phyloP scores from a whole-genome alignment of 2,113 vertebrate genomes.

The Ariopsis seemanni region DNA sequence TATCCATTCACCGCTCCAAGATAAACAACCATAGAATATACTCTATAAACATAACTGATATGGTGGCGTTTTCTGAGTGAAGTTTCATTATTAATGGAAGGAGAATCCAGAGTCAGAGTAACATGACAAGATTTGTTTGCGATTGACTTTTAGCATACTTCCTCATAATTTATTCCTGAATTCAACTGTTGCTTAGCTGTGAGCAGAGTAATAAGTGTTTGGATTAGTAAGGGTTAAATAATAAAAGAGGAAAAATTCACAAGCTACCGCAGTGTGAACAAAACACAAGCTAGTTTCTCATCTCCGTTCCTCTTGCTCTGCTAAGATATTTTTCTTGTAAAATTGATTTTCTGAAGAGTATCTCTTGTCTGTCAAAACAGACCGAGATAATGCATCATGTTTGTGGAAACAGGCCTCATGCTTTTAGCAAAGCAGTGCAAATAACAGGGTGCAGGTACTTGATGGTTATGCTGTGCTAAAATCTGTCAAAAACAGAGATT shows the following conservation, averaged over 20 bases:
- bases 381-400: background rate
- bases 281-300: background rate
- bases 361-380: conserved; percentile 4
- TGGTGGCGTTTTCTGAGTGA: background rate
- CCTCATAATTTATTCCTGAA: background rate
- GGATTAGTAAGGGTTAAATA: background rate
- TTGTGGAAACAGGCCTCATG: background rate
- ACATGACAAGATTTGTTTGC: background rate
- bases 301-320: background rate
- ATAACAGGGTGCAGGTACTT: background rate
- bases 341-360: conserved; percentile 17
- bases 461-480: background rate
- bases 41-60: background rate
- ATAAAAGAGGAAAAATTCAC: background rate
- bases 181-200: background rate
- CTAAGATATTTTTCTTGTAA: background rate
- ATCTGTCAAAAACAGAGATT: background rate
- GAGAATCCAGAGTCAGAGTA: background rate
- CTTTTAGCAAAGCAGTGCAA: background rate
- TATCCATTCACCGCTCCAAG: too few relatives aligned
- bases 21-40: too few relatives aligned
- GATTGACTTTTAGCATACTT: background rate
- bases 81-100: background rate
- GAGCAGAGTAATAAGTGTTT: background rate
- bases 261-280: background rate